phyloP scores from a whole-genome alignment of 1,140 invertebrate genomes.

The Drosophila virilis region DNA sequence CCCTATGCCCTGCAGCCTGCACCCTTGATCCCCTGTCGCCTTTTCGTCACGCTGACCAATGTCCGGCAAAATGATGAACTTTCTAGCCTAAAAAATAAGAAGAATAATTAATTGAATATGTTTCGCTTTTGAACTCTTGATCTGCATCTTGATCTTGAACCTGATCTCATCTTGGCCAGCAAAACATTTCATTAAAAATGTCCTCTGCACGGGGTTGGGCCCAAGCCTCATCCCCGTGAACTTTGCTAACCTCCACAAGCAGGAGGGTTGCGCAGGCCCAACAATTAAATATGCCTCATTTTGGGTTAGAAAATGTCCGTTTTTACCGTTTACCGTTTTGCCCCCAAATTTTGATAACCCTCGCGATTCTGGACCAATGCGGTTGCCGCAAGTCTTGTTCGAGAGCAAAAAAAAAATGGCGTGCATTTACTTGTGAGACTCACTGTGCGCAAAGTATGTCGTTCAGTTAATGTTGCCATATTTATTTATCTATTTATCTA shows the following conservation, averaged over 20 bases:
- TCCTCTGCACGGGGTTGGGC: constrained; percentile 28
- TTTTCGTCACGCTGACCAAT: constrained; percentile 52
- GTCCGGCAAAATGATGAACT: constrained; percentile 65
- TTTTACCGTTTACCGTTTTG: constrained; percentile 27
- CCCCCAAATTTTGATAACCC: neutral
- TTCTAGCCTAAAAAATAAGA: constrained; percentile 52
- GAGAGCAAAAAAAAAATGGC: constrained; percentile 28
- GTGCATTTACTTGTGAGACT: neutral
- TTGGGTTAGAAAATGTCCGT: constrained; percentile 71
- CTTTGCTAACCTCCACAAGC: constrained; percentile 29
- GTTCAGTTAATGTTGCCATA: too few relatives aligned
- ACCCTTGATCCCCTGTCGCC: constrained; percentile 11
- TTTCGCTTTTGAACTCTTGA: constrained; percentile 47
- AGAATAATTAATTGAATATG: constrained; percentile 65
- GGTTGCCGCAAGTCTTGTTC: neutral
- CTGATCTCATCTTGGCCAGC: neutral
- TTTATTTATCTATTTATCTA: too few relatives aligned
- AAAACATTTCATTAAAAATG: constrained; percentile 71
- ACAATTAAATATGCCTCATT: constrained; percentile 46
- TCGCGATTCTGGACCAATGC: constrained; percentile 50
- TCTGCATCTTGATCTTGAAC: constrained; percentile 50
- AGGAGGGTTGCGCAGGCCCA: constrained; percentile 49
- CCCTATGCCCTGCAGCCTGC: too few relatives aligned
- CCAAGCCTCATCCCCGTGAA: constrained; percentile 41
- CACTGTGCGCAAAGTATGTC: neutral